Evolutionary conservation across 2,797 vertebrate species (phyloP), one percentile per base, ranked within the genome.

Genomic region (Manis javanica): DNA sequence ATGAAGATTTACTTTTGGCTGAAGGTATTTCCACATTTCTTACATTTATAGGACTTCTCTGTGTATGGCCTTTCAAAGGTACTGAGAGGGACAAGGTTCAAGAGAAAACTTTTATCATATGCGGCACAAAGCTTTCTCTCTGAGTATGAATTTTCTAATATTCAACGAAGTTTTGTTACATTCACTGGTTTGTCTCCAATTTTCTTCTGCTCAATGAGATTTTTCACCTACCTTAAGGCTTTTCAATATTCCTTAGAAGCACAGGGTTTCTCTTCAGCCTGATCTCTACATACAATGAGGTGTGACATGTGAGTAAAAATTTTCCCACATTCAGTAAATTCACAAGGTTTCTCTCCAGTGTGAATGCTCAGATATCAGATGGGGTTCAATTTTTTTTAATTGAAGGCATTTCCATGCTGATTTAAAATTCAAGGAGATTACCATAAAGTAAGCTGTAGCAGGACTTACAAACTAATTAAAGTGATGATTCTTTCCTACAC

Each of bases 11-110:
- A 95, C 83, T 96, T 92, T 91, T 81, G 19, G 23, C 68, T 96
- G 83, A 96, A 96, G 46, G 49, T 87, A 95, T 88, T 93, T 94
- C 94, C 94, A 96, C 95, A 97, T 98, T 86, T 97, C 96, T 87
- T 95, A 94, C 49, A 95, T 96, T 63, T 92, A 79, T 46, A 87
- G 57, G 31, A 15, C 49, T 90, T 95, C 82, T 85, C 34, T 87
- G 53, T 68, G 57, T 89, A 34, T 86, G 53, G 57, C 24, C 89
- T 82, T 74, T 90, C 61, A 82, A 79, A 95, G 46, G 75, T 42
- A 89, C 31, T 86, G 13, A 53, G 71, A 89, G 2, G 12, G 24
- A 78, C 49, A 78, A 84, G 9, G 37, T 84, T 49, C 26, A 24
- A 90, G 72, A 88, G 42, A 63, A 69, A 93, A 75, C 16, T 90